phyloP scores from a whole-genome alignment of 2,113 vertebrate species.

The Thymallus thymallus region DNA sequence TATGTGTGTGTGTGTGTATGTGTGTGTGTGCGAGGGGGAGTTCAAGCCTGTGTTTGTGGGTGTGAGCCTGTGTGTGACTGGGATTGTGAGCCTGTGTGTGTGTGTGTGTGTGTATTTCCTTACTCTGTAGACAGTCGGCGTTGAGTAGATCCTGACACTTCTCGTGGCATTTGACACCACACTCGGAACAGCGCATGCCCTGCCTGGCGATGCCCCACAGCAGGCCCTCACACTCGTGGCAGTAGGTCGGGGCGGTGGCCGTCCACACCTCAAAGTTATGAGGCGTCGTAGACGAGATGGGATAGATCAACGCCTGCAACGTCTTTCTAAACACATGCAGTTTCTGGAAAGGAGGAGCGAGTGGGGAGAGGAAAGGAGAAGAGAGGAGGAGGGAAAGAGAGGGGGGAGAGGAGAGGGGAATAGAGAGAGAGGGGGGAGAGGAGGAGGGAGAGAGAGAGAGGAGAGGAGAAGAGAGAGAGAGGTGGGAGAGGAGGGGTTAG shows the following conservation, averaged over 20 bases:
- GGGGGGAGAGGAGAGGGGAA: constrained; percentile 7
- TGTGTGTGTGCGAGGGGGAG: too few relatives aligned
- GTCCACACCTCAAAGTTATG: constrained; percentile 99
- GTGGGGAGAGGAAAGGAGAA: constrained; percentile 31
- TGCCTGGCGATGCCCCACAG: constrained; percentile 97
- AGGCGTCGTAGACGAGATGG: constrained; percentile 95
- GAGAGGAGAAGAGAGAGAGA: too few relatives aligned
- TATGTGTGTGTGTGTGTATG: too few relatives aligned
- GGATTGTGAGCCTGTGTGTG: too few relatives aligned
- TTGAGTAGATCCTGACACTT: constrained; percentile 98
- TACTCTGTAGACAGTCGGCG: constrained; percentile 96
- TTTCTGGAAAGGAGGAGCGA: constrained; percentile 77
- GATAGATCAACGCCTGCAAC: constrained; percentile 94
- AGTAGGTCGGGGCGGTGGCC: constrained; percentile 95
- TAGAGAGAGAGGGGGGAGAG: constrained; percentile 46
- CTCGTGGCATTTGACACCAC: constrained; percentile 96
- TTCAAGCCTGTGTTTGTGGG: too few relatives aligned
- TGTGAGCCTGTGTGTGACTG: too few relatives aligned
- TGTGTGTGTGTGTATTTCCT: constrained; percentile 61
- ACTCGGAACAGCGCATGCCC: constrained; percentile 94
- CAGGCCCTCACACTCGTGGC: constrained; percentile 95
- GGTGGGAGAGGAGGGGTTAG: too few relatives aligned
- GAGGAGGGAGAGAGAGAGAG: constrained; percentile 16
- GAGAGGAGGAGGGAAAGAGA: constrained; percentile 1
- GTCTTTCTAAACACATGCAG: constrained; percentile 96